Percentiles rank a stretch among this genome's conserved stretches.
These are phyloP conservation scores for Mus minutoides DNA, from an alignment of 2,797 vertebrate genomes.

Conservation along the genomic window DNA sequence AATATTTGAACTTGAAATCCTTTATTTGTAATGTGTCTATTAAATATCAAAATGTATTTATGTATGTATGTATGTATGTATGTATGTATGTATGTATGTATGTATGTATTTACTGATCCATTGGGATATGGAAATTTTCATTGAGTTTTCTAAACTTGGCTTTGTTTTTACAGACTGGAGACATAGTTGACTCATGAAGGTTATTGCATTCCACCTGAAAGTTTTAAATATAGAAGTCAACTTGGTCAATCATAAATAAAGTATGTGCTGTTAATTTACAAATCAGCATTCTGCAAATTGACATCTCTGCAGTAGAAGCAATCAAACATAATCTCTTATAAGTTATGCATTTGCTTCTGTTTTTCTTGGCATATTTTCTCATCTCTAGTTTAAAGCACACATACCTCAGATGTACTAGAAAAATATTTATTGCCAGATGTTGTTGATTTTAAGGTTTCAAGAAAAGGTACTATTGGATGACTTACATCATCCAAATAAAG, in stretches of 20 bases:
- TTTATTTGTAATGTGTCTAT: not conserved
- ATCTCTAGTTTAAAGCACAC: not conserved
- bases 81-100: not conserved
- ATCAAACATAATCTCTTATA: not conserved
- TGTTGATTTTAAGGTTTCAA: not conserved
- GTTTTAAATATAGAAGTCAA: not conserved
- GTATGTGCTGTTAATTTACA: not conserved
- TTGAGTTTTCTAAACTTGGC: not conserved
- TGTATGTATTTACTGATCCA: not conserved
- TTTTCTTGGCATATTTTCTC: conserved; percentile 35
- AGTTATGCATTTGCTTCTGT: conserved; percentile 14
- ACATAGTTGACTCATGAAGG: not conserved
- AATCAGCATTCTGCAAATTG: not conserved
- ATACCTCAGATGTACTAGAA: not conserved
- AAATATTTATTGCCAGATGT: conserved; percentile 34
- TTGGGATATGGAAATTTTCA: not conserved
- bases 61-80: not conserved
- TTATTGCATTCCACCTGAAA: not conserved
- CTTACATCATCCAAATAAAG: not conserved
- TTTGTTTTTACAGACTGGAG: not conserved
- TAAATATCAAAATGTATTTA: not conserved
- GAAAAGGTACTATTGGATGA: not conserved
- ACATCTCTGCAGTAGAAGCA: not conserved
- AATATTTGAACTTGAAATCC: not conserved
- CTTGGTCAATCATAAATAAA: not conserved